Evolutionary conservation across 2,113 vertebrate genomes (phyloP).

Genomic region (Tyrannus savana): DNA sequence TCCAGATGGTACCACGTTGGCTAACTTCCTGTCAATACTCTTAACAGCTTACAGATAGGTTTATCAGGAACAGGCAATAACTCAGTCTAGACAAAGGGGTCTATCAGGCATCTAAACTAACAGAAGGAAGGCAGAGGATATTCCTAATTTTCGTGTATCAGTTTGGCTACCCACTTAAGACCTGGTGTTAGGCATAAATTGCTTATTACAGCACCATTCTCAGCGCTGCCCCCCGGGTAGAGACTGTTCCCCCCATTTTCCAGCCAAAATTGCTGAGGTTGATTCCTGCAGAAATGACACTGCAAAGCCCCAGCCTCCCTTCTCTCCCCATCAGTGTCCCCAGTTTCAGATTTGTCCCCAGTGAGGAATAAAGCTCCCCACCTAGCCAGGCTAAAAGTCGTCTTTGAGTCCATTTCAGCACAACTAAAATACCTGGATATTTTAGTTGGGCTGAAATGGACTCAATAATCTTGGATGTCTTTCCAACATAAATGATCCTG

Average conservation of each 20-base stretch:
- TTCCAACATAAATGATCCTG: neutral
- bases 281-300: neutral
- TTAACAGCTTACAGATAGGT: slow-evolving; percentile 67
- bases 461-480: neutral
- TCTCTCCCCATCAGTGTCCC: neutral
- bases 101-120: slow-evolving; percentile 43
- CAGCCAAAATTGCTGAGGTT: neutral
- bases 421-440: too few species aligned
- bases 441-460: neutral
- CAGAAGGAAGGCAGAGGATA: slow-evolving; percentile 61
- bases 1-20: slow-evolving; percentile 60
- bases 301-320: neutral
- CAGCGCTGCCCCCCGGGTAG: neutral
- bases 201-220: neutral
- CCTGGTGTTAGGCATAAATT: neutral
- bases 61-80: slow-evolving; percentile 41
- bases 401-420: neutral
- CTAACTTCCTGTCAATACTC: slow-evolving; percentile 70
- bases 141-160: slow-evolving; percentile 20
- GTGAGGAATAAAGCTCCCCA: neutral
- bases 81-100: slow-evolving; percentile 65
- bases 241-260: neutral
- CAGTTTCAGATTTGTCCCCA: neutral
- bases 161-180: slow-evolving; percentile 10
- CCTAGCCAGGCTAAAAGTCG: too few species aligned